Base-by-base conservation (phyloP, 1,140 invertebrate species). In the Ostrea edulis region DNA sequence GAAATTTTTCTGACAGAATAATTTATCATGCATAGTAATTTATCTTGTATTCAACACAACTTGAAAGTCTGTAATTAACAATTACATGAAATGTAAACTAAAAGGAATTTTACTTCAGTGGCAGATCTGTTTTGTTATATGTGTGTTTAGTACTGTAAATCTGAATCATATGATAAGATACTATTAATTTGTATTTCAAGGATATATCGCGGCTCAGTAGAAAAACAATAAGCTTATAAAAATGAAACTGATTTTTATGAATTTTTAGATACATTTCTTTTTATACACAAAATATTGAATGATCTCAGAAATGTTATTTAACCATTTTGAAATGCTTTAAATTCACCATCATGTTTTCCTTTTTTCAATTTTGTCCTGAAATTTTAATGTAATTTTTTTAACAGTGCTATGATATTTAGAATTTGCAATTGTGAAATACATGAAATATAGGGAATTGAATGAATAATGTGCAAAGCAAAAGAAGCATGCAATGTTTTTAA, bases 281-380 rank as follows among this genome's bases (percentile, higher is more conserved):
- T 62, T 17, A 62, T 62, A n/a, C 55, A 62, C n/a, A 17, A 44
- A 29, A 11, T 77, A 29, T 29, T 77, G 22, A 12, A 77, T 77
- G 68, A 77, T 77, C 68, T 77, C 68, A n/a, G 14, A 77, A 77
- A 5, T 14, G 14, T n/a, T 62, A 20, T 77, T 14, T 29, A 22
- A 77, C 29, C 11, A 35, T 77, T 77, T 77, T 9, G 68, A 77
- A 14, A 77, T 77, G 25, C 68, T 77, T 77, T 25, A 77, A 77
- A 77, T 9, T 22, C 29, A 35, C 14, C 14, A 5, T 44, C 35
- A 14, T 77, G 68, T 77, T 11, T 1, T 77, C 12, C 7, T 77
- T 11, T 58, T 58, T 58, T 55, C 8, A 0, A 12, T 3, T 55
- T 55, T 17, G 14, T 12, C 54, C 2, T 17, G 8, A 55, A 17